Evolutionary conservation across 2,113 vertebrate species (phyloP).

Genomic region (Cyanoramphus novaezelandiae): DNA sequence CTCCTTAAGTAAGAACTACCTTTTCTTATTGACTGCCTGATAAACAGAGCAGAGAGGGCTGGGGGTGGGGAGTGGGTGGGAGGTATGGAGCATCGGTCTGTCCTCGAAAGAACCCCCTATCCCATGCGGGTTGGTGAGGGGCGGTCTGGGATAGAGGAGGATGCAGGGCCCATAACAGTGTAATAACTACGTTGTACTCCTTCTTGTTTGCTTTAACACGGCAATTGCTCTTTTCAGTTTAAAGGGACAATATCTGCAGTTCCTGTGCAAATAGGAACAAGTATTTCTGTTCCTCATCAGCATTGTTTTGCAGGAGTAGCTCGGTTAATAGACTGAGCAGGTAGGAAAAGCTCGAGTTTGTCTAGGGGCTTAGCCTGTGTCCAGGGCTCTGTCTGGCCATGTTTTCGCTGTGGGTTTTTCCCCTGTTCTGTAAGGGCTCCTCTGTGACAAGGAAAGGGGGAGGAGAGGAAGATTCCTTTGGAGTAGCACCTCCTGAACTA

Average conservation of each 20-base stretch:
- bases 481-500: neutral
- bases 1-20: slow-evolving; percentile 93
- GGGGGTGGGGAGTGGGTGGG: neutral
- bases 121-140: accelerated
- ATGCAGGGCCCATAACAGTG: accelerated
- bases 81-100: neutral
- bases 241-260: neutral
- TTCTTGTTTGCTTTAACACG: neutral
- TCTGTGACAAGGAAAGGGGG: neutral
- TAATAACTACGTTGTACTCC: neutral
- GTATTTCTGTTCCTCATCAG: neutral
- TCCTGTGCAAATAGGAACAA: neutral
- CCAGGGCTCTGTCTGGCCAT: accelerated
- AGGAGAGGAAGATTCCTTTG: neutral
- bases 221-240: neutral
- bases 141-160: neutral
- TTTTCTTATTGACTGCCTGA: slow-evolving; percentile 87
- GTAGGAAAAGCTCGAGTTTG: neutral
- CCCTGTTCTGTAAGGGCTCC: neutral
- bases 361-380: neutral
- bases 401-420: neutral
- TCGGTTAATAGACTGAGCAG: neutral
- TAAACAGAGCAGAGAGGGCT: slow-evolving; percentile 69
- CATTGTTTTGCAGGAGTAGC: neutral
- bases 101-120: neutral